Evolutionary conservation across 2,797 vertebrate species (phyloP).

Genomic region (Columba guinea): DNA sequence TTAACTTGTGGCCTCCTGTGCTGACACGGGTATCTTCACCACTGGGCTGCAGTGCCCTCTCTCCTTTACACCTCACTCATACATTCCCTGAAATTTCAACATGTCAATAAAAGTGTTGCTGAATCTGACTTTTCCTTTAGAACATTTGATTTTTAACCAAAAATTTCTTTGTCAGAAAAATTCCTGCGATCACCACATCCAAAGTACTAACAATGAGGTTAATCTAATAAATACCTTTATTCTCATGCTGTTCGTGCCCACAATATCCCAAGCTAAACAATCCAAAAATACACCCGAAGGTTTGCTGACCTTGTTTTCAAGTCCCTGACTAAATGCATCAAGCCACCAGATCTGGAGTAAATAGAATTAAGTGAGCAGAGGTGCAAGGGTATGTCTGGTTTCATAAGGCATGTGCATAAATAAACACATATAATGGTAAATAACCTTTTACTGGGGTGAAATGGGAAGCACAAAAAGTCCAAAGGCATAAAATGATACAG

Average conservation of each 20-base stretch:
- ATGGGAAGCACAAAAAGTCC: neutral
- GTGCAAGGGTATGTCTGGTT: conserved; percentile 15
- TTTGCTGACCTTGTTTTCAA: conserved; percentile 30
- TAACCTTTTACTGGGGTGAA: neutral
- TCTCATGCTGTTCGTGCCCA: neutral
- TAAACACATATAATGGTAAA: neutral
- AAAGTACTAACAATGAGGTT: neutral
- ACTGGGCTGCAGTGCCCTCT: neutral
- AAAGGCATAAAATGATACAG: neutral
- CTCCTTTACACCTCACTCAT: neutral
- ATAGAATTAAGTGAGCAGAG: conserved; percentile 26
- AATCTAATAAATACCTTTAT: conserved; percentile 20
- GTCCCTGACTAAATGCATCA: neutral
- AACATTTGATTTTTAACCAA: conserved; percentile 17
- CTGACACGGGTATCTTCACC: neutral
- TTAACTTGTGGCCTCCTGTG: neutral
- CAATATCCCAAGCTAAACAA: conserved; percentile 3
- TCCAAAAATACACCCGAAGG: neutral
- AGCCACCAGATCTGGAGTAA: neutral
- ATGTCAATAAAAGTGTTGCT: neutral
- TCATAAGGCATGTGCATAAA: neutral
- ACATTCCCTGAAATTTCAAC: neutral
- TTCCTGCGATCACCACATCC: neutral
- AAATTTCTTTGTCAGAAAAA: neutral
- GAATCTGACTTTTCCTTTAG: neutral